A percentile compares a stretch with the other conserved stretches of the same genome.
Conservation (phyloP, 1,140 invertebrate genomes). For the Pogonomyrmex barbatus region DNA sequence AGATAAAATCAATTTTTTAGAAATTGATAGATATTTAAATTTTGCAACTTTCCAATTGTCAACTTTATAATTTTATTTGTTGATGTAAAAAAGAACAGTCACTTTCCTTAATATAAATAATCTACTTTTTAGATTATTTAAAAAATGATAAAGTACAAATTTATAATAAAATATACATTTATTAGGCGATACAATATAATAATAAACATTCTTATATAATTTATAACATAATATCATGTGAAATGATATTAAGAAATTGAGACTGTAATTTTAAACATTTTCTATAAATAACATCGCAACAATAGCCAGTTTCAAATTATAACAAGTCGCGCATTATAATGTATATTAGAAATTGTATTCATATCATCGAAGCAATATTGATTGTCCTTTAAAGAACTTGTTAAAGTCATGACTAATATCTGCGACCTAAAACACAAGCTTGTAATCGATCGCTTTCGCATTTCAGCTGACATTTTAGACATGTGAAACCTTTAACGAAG, state of each 20-base stretch:
- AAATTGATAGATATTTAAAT: background rate
- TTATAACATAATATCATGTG: background rate
- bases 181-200: background rate
- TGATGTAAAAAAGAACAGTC: background rate
- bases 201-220: background rate
- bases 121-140: background rate
- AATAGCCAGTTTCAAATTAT: background rate
- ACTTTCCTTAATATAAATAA: background rate
- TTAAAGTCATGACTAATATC: slow-evolving; percentile 36
- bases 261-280: background rate
- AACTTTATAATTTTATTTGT: background rate
- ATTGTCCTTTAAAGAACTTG: slow-evolving; percentile 3
- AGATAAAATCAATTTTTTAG: background rate
- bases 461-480: slow-evolving; percentile 63
- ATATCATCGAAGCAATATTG: background rate
- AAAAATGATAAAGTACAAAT: background rate
- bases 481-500: slow-evolving; percentile 28
- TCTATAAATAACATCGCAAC: background rate
- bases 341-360: slow-evolving; percentile 30
- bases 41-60: background rate
- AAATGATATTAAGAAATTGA: background rate
- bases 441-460: slow-evolving; percentile 23
- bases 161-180: background rate
- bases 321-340: background rate
- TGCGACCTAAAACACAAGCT: slow-evolving; percentile 15